These are phyloP conservation scores for Myopa tessellatipennis DNA, from an alignment of 2,888 invertebrate species.

Conservation along the genomic window DNA sequence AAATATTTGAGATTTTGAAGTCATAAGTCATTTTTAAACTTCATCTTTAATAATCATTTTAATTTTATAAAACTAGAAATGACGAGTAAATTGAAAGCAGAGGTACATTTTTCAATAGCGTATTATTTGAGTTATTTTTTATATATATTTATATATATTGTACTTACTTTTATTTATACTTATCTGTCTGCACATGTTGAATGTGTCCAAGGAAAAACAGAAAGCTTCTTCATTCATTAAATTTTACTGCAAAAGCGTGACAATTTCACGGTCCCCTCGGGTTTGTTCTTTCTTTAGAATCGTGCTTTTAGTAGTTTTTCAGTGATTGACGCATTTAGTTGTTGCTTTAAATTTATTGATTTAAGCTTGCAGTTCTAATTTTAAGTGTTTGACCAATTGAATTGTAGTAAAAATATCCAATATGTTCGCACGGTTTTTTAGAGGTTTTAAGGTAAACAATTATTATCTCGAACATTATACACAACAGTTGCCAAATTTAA, in stretches of 20 bases:
- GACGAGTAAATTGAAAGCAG: too few species aligned
- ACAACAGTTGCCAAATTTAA: background rate
- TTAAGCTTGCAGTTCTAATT: background rate
- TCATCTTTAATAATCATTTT: too few species aligned
- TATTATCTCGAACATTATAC: background rate
- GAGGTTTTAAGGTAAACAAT: conserved; percentile 58
- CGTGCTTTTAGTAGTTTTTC: conserved; percentile 24
- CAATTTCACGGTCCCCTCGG: background rate
- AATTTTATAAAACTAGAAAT: too few species aligned
- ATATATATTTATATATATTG: background rate
- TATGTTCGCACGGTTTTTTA: conserved; percentile 60
- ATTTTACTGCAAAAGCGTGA: background rate
- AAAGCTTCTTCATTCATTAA: conserved; percentile 9
- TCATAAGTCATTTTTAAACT: too few species aligned
- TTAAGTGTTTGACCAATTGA: conserved; percentile 13
- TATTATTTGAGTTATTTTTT: too few species aligned
- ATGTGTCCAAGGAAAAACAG: background rate
- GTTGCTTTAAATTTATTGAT: conserved; percentile 19
- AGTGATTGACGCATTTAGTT: conserved; percentile 14
- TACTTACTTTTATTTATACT: background rate
- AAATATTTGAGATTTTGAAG: too few species aligned
- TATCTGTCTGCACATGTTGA: background rate
- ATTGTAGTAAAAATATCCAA: conserved; percentile 11
- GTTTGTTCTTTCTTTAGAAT: background rate
- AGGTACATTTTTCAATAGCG: too few species aligned